phyloP scores from a whole-genome alignment of 1,140 invertebrate genomes.

The Halesus radiatus region DNA sequence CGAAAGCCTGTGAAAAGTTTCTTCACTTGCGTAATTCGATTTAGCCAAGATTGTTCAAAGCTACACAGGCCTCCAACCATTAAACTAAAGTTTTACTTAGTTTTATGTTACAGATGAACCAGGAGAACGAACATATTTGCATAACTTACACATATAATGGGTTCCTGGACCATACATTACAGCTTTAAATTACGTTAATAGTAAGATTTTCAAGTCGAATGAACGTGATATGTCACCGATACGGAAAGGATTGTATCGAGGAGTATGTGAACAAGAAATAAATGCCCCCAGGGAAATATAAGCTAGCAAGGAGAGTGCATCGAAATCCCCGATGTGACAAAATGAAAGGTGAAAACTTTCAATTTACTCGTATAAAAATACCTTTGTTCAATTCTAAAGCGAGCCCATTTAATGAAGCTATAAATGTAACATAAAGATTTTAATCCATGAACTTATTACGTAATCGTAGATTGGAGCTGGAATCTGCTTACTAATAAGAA shows the following conservation, averaged over 20 bases:
- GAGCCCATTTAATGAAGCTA: constrained; percentile 35
- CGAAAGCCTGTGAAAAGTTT: too few species aligned
- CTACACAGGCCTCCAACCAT: too few species aligned
- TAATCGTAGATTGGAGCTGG: not conserved
- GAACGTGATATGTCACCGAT: too few species aligned
- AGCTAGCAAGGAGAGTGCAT: constrained; percentile 40
- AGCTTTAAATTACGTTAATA: too few species aligned
- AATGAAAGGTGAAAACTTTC: constrained; percentile 51
- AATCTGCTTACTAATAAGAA: constrained; percentile 31
- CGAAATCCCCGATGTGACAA: constrained; percentile 42
- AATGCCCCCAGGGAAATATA: constrained; percentile 50
- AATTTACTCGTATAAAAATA: constrained; percentile 49
- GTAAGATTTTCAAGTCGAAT: too few species aligned
- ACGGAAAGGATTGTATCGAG: constrained; percentile 36
- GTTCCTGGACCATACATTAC: too few species aligned
- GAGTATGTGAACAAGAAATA: constrained; percentile 50
- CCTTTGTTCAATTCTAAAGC: constrained; percentile 15
- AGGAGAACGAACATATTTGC: too few species aligned
- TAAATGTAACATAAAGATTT: constrained; percentile 44
- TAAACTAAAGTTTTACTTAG: too few species aligned
- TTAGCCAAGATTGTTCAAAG: too few species aligned
- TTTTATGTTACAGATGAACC: too few species aligned
- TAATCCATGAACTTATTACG: constrained; percentile 39
- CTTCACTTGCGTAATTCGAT: too few species aligned
- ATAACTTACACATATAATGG: too few species aligned